These are phyloP conservation scores for Crepidodera aurea DNA, from an alignment of 2,888 invertebrate species.

Conservation along the genomic window DNA sequence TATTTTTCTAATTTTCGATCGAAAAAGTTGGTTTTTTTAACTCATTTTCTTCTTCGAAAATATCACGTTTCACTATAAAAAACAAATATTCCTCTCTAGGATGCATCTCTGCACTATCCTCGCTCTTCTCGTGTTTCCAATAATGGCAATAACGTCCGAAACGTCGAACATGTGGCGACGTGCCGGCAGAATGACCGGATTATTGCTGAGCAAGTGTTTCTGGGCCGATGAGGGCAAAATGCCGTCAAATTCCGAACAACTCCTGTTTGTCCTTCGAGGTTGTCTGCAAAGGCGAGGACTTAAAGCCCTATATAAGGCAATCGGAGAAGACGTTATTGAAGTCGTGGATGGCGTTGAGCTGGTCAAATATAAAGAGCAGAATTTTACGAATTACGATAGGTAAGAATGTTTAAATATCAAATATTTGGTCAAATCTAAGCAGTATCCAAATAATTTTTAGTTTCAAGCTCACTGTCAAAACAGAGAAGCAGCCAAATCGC, in stretches of 20 bases:
- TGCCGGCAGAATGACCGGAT: constrained; percentile 45
- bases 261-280: constrained; percentile 40
- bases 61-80: background rate
- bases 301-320: constrained; percentile 68
- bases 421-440: too few species aligned
- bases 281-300: constrained; percentile 67
- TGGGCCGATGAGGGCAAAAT: constrained; percentile 27
- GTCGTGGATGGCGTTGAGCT: constrained; percentile 71
- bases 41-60: background rate
- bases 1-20: too few species aligned
- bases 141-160: background rate
- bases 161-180: constrained; percentile 41
- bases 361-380: constrained; percentile 61
- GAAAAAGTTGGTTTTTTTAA: too few species aligned
- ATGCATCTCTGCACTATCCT: background rate
- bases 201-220: constrained; percentile 47
- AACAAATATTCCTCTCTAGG: background rate
- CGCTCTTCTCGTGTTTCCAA: background rate
- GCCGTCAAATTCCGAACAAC: constrained; percentile 32
- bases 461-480: too few species aligned
- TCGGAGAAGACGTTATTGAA: constrained; percentile 69
- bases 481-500: too few species aligned
- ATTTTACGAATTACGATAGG: constrained; percentile 55
- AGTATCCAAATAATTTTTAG: too few species aligned
- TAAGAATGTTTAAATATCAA: too few species aligned